A percentile compares a stretch with the other conserved stretches of the same genome.
Conservation (phyloP, 2,888 invertebrate species). For the Heteropelma amictum region DNA sequence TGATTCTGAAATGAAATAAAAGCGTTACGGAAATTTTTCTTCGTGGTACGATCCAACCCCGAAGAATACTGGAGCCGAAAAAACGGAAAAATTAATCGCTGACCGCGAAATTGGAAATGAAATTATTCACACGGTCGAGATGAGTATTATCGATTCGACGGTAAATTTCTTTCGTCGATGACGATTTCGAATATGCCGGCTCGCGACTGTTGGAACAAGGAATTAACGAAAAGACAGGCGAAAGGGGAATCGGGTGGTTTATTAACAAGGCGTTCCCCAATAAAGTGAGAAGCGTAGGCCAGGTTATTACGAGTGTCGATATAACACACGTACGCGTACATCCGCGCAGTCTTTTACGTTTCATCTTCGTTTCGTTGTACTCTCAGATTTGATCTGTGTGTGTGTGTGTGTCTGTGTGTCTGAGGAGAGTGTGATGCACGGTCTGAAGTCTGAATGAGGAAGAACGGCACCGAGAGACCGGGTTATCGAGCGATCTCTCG, state of each 20-base stretch:
- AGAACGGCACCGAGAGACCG: constrained; percentile 62
- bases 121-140: no score
- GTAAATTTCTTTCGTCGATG: no score
- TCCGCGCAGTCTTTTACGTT: constrained; percentile 19
- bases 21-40: no score
- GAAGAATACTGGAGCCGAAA: no score
- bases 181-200: no score
- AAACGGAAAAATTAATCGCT: no score
- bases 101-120: no score
- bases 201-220: background rate
- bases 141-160: no score
- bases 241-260: constrained; percentile 52
- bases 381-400: constrained; percentile 29
- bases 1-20: no score
- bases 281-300: constrained; percentile 55
- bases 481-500: constrained; percentile 66
- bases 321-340: background rate
- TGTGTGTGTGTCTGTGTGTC: no score
- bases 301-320: constrained; percentile 38
- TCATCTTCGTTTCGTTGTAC: constrained; percentile 12
- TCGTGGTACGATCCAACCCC: no score
- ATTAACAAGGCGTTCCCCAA: constrained; percentile 69
- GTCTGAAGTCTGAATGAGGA: constrained; percentile 57
- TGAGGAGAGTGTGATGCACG: constrained; percentile 60
- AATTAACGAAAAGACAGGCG: background rate